Evolutionary conservation across 2,797 vertebrate genomes (phyloP).

Genomic region (Dallia pectoralis): DNA sequence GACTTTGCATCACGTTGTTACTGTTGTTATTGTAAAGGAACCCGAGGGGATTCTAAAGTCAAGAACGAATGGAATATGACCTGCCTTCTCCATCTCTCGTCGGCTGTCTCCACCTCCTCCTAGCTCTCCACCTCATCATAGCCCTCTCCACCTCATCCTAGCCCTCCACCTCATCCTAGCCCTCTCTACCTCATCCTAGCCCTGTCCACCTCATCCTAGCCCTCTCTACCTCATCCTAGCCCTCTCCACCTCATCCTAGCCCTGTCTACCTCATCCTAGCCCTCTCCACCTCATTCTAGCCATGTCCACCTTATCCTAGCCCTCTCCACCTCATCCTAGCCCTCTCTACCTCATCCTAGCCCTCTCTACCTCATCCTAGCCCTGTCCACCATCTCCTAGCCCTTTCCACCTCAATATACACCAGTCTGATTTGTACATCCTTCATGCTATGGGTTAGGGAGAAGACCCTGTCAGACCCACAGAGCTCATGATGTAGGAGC

Average conservation of each 20-base stretch:
- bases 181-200: not conserved
- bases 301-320: not conserved
- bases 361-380: not conserved
- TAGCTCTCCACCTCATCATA: conserved; percentile 24
- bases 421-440: conserved; percentile 50
- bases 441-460: not conserved
- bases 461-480: too few relatives aligned
- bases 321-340: not conserved
- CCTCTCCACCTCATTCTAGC: not conserved
- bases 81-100: not conserved
- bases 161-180: not conserved
- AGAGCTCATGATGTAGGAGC: too few relatives aligned
- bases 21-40: not conserved
- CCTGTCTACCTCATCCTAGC: not conserved
- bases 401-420: conserved; percentile 68
- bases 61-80: not conserved
- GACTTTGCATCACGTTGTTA: not conserved
- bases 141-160: not conserved
- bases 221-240: not conserved
- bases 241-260: conserved; percentile 25
- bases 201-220: not conserved
- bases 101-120: not conserved
- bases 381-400: not conserved
- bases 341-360: not conserved
- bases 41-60: not conserved